These are phyloP conservation scores for Caenorhabditis inopinata DNA, from an alignment of 1,140 invertebrate genomes.

Conservation along the genomic window DNA sequence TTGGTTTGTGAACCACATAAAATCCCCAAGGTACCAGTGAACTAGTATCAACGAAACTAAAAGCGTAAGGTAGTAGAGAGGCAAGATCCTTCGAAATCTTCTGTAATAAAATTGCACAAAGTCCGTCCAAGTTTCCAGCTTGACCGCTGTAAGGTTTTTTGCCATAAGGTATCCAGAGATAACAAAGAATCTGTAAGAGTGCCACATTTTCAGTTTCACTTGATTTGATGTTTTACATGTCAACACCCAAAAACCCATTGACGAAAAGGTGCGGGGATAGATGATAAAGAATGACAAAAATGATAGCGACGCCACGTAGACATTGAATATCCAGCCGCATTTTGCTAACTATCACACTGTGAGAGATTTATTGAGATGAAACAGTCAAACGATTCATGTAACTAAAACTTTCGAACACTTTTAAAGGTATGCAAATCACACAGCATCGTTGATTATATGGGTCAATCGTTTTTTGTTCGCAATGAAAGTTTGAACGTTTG, in stretches of 20 bases:
- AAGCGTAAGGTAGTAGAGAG: background rate
- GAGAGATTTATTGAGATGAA: too few species aligned
- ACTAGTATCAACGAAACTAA: background rate
- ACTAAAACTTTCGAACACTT: too few species aligned
- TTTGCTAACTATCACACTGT: too few species aligned
- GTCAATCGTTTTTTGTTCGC: too few species aligned
- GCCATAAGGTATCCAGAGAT: constrained; percentile 38
- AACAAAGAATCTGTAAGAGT: constrained; percentile 31
- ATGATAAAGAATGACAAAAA: constrained; percentile 7
- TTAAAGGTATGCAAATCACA: too few species aligned
- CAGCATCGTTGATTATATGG: too few species aligned
- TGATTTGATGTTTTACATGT: constrained; percentile 27
- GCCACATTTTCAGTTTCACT: background rate
- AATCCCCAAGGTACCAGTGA: background rate
- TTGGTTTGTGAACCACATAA: background rate
- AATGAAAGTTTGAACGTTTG: too few species aligned
- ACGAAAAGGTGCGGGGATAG: background rate
- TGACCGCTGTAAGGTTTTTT: background rate
- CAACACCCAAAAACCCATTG: constrained; percentile 27
- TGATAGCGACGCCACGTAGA: constrained; percentile 30
- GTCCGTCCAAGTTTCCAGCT: background rate
- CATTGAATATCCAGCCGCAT: constrained; percentile 25
- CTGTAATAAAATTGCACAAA: constrained; percentile 19
- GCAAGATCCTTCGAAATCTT: background rate
- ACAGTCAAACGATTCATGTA: too few species aligned